phyloP scores from a whole-genome alignment of 2,797 vertebrate genomes.

The Syndactyla subalaris region DNA sequence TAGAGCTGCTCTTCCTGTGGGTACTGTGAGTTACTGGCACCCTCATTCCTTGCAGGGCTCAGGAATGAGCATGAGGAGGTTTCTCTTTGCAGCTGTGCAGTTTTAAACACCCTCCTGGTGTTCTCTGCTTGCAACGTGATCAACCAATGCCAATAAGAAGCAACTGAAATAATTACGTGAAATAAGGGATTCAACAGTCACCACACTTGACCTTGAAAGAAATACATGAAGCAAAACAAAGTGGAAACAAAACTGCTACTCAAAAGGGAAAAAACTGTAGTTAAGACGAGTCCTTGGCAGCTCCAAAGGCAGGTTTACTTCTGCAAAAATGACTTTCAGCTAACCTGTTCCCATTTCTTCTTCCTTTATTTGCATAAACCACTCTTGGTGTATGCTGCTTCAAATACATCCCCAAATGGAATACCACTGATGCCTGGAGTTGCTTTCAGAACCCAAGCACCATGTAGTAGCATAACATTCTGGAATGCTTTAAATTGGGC shows the following conservation, averaged over 20 bases:
- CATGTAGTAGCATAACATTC: background rate
- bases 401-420: background rate
- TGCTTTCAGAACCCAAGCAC: background rate
- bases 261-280: background rate
- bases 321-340: background rate
- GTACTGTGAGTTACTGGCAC: background rate
- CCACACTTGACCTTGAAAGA: background rate
- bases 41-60: background rate
- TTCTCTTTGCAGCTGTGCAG: background rate
- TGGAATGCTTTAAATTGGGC: background rate
- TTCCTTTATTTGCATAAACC: background rate
- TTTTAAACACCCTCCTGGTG: background rate
- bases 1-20: background rate
- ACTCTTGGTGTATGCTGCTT: background rate
- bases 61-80: background rate
- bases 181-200: background rate
- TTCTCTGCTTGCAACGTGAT: background rate
- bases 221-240: background rate
- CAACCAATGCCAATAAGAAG: background rate
- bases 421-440: accelerated
- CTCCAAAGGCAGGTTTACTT: background rate
- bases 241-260: background rate
- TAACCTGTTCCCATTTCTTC: background rate
- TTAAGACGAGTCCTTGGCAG: background rate
- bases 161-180: background rate